Evolutionary conservation across 1,140 invertebrate genomes (phyloP), one percentile per base, ranked within the genome.

Genomic region (Agraylea sexmaculata): DNA sequence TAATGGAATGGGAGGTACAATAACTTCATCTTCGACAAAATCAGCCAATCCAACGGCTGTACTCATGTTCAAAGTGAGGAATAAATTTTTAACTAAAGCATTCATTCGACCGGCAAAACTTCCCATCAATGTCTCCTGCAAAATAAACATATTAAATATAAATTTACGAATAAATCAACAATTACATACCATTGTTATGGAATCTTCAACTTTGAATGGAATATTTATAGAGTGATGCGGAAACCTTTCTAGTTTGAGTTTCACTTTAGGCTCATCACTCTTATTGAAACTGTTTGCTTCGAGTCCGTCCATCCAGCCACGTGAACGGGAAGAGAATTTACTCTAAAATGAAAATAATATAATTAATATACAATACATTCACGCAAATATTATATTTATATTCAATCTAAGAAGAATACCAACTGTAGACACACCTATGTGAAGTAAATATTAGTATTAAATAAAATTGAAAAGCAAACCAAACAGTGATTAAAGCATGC

Each of bases 21-120:
- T 68, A 20, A 87, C 73, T 66, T 91, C 87, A 64, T 93, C 87
- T 56, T 91, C 87, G 3, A 83, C 68, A 30, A 92, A 73, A 56
- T 90, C 87, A 0, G 77, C 68, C 1, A 93, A 57, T 5, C 78
- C 83, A 19, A 77, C 74, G 0, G 88, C 68, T 4, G 81, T 83
- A 53, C 82, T 87, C 78, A 87, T 87, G 13, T 78, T 77, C 28
- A 93, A 68, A 13, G 71, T 65, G 43, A 89, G 58, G 39, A 65
- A 68, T 32, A 87, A 61, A 54, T 87, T 77, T 17, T 68, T 62
- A 0, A 86, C 69, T 36, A 72, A 66, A 6, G 78, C 70, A 25
- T 78, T 74, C 4, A 87, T 54, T 29, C 71, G 46, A 42, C 42
- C 43, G 10, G 47, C 40, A 27, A 49, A 49, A 23, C 47, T 49